Base-by-base conservation (phyloP, 2,797 vertebrate genomes). In the Allobates femoralis region DNA sequence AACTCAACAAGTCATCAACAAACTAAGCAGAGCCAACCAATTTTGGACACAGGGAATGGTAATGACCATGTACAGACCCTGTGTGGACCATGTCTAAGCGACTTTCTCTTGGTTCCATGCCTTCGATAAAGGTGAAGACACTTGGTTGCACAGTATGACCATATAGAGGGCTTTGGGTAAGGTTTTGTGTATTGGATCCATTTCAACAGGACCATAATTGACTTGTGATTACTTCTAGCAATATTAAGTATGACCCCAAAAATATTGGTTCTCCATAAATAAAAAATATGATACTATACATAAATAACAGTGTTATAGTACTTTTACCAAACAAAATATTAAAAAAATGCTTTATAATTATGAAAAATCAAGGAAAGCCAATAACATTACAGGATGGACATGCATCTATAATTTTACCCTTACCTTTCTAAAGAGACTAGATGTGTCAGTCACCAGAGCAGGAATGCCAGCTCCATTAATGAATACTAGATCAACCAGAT, bases 401-500 rank as follows among this genome's bases (percentile, higher is more conserved):
- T 23, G 16, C 64, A 15, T 32, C 30, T 82, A 26, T 14, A 82
- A 82, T 58, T 53, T 58, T 66, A 15, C 51, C 66, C 55, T 71
- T 34, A 32, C 50, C 62, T 55, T 69, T 21, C 51, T 73, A 37
- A 69, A 58, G 32, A 3, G 15, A 26, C 23, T 66, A 58, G 32
- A 41, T 71, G 80, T 82, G 66, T 82, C 80, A 56, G 34, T 56
- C 80, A 56, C 19, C 66, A 41, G 14, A 26, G 32, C 21, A 58
- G 32, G 30, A 82, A 82, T 82, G 64, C 30, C 66, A 82, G 80
- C 80, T 82, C 66, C 53, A n/a, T 41, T 82, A 37, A n/a, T 41
- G 66, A 56, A 82, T 51, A 73, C 53, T 71, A 71, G 80, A 82
- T 82, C 32, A 71, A 82, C 80, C 80, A 82, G 80, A 73, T 82